Percentiles rank a stretch among this genome's conserved stretches.
Evolutionary conservation across 2,797 vertebrate genomes (phyloP).

Genomic region (Crypturellus tataupa): DNA sequence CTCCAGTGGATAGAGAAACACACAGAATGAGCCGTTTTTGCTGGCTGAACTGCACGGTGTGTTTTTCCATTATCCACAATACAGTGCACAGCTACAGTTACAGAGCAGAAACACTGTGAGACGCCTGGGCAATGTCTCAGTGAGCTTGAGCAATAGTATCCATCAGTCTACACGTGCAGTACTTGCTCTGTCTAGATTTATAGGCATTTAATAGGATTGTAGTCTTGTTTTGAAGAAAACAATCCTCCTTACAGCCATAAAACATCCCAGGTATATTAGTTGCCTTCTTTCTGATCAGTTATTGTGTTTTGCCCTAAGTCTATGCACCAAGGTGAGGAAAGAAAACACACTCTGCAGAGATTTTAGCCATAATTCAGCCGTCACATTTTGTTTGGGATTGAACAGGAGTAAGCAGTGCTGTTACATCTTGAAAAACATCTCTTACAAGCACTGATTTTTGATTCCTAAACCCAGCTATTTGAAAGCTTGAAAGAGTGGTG

Average conservation of each 20-base stretch:
- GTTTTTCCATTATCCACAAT: not conserved
- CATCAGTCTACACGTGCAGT: not conserved
- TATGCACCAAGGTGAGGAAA: not conserved
- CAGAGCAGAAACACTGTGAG: not conserved
- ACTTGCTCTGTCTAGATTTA: not conserved
- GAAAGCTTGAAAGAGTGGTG: conserved; percentile 7
- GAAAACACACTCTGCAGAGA: not conserved
- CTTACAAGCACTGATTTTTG: not conserved
- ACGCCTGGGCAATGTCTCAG: fast-evolving
- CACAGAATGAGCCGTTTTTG: not conserved
- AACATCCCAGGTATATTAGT: not conserved
- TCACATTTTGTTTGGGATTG: not conserved
- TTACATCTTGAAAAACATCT: not conserved
- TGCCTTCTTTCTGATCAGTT: not conserved
- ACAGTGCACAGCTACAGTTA: not conserved
- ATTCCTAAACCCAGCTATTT: not conserved
- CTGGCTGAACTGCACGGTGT: not conserved
- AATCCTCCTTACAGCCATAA: not conserved
- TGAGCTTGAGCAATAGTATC: not conserved
- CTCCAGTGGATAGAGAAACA: not conserved
- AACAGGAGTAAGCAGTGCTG: not conserved
- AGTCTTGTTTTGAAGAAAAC: not conserved
- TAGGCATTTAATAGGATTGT: not conserved
- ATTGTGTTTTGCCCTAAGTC: not conserved
- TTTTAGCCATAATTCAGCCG: not conserved